These are phyloP conservation scores for Papilio dardanus DNA, from an alignment of 1,140 invertebrate species.

Conservation along the genomic window DNA sequence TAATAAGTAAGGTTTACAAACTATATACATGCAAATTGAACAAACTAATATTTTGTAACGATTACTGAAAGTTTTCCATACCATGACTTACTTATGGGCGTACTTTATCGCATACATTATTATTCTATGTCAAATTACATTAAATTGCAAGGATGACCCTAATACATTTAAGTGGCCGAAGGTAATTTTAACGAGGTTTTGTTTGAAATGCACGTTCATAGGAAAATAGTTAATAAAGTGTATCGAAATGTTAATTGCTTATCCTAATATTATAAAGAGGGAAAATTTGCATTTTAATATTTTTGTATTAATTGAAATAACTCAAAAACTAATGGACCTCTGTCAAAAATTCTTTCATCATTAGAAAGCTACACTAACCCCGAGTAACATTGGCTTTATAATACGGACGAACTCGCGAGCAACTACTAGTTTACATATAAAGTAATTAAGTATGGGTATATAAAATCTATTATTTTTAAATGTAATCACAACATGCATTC, in stretches of 20 bases:
- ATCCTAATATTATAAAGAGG: no score
- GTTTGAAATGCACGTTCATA: background rate
- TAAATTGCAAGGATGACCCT: background rate
- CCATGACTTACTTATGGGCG: background rate
- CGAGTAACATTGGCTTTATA: no score
- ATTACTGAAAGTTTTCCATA: constrained; percentile 8
- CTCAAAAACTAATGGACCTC: no score
- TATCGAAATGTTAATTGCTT: background rate
- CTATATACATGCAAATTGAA: constrained; percentile 14
- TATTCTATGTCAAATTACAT: background rate
- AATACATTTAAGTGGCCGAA: background rate
- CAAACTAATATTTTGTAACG: constrained; percentile 16
- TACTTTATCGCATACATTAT: background rate
- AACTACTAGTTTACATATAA: no score
- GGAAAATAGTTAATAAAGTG: background rate
- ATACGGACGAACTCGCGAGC: no score
- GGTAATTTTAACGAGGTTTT: background rate
- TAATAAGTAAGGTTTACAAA: constrained; percentile 1
- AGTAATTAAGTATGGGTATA: no score
- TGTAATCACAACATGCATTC: background rate
- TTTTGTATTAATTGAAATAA: no score
- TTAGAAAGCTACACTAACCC: no score
- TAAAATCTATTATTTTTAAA: no score
- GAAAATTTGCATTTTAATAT: no score
- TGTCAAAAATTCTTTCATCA: no score